Evolutionary conservation across 1,140 invertebrate species (phyloP).

Genomic region (Brachionus koreanus): DNA sequence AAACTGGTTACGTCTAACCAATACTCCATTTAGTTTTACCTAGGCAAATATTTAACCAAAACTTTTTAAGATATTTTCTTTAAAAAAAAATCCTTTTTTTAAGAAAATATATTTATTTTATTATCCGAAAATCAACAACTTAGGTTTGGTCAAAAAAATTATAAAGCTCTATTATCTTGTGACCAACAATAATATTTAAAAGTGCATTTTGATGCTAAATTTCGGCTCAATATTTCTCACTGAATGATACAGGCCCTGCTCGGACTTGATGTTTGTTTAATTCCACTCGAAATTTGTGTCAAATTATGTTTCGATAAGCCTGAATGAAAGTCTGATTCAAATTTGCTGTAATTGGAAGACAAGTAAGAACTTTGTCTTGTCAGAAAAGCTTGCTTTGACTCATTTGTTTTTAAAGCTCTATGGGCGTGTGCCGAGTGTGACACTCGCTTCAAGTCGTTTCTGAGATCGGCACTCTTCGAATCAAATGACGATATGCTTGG

Average conservation of each 20-base stretch:
- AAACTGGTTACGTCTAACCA: too few relatives aligned
- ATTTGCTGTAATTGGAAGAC: not conserved
- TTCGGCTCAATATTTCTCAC: not conserved
- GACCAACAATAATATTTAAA: not conserved
- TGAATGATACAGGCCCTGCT: conserved; percentile 20
- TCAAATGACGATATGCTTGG: not conserved
- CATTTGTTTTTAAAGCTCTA: conserved; percentile 13
- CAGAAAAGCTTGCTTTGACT: not conserved
- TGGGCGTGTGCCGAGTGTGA: conserved; percentile 13
- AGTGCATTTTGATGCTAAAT: not conserved
- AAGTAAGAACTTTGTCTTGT: not conserved
- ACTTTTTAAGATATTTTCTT: too few relatives aligned
- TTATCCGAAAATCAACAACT: not conserved
- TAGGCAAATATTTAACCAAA: too few relatives aligned
- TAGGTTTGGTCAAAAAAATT: not conserved
- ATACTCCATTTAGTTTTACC: too few relatives aligned
- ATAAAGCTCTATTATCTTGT: not conserved
- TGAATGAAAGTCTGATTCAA: not conserved
- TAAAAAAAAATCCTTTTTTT: not conserved
- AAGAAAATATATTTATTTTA: not conserved
- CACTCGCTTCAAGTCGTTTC: conserved; percentile 23
- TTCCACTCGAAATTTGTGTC: conserved; percentile 6
- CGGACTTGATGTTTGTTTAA: not conserved
- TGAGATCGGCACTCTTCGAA: not conserved
- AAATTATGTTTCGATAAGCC: not conserved